phyloP scores from a whole-genome alignment of 2,888 invertebrate genomes.

The Sturmia bella region DNA sequence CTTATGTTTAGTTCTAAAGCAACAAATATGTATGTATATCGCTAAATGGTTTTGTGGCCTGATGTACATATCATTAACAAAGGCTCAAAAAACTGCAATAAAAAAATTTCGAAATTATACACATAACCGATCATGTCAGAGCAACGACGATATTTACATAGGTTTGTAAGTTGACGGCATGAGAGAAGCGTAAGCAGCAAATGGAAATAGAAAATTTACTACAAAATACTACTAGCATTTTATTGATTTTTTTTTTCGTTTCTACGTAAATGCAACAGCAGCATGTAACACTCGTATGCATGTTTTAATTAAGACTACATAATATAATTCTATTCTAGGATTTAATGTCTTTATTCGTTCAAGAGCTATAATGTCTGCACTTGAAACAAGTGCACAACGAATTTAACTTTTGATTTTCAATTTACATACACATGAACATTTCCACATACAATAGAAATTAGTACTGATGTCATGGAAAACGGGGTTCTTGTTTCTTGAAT shows the following conservation, averaged over 20 bases:
- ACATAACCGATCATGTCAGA: too few species aligned
- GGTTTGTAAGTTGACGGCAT: conserved; percentile 3
- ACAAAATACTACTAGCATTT: conserved; percentile 11
- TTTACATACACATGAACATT: background rate
- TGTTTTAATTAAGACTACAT: background rate
- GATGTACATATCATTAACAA: too few species aligned
- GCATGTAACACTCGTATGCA: too few species aligned
- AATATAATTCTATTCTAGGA: conserved; percentile 35
- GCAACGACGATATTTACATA: too few species aligned
- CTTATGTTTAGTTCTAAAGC: too few species aligned
- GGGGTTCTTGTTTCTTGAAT: too few species aligned
- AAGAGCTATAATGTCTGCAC: conserved; percentile 13
- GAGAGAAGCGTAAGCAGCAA: background rate
- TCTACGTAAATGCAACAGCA: conserved; percentile 8
- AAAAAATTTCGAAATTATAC: too few species aligned
- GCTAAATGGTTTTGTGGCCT: too few species aligned
- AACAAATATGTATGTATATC: too few species aligned
- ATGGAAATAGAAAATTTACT: conserved; percentile 28
- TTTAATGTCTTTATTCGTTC: conserved; percentile 26
- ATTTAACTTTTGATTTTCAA: conserved; percentile 27
- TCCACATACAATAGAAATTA: too few species aligned
- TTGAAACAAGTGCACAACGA: conserved; percentile 25
- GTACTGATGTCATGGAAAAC: too few species aligned
- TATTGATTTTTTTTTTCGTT: conserved; percentile 44
- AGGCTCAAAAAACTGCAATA: too few species aligned